Evolutionary conservation across 1,140 invertebrate species (phyloP).

Genomic region (Tetragnatha versicolor): DNA sequence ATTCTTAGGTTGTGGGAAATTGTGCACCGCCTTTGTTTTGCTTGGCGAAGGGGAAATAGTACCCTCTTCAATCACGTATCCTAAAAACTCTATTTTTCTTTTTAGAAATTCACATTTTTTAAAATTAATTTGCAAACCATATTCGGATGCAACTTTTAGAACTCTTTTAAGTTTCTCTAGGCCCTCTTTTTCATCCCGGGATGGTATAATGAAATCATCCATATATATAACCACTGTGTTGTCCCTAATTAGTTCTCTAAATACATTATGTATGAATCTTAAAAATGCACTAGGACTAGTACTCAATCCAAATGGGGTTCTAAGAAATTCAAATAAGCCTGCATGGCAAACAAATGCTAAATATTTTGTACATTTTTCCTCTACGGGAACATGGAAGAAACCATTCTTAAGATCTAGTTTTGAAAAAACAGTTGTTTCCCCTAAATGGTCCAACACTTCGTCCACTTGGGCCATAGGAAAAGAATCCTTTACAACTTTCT

Average conservation of each 20-base stretch:
- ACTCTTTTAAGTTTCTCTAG: slow-evolving; percentile 38
- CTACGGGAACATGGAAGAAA: slow-evolving; percentile 40
- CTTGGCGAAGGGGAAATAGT: neutral
- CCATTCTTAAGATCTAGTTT: slow-evolving; percentile 48
- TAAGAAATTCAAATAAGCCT: slow-evolving; percentile 37
- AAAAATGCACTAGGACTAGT: slow-evolving; percentile 60
- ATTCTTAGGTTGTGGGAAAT: slow-evolving; percentile 56
- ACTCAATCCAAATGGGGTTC: slow-evolving; percentile 59
- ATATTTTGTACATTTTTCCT: slow-evolving; percentile 26
- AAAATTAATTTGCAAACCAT: slow-evolving; percentile 15
- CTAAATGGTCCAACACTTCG: slow-evolving; percentile 10
- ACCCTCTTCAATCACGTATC: neutral
- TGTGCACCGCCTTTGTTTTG: slow-evolving; percentile 23
- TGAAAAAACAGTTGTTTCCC: slow-evolving; percentile 22
- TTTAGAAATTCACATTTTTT: slow-evolving; percentile 24
- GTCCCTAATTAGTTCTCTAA: slow-evolving; percentile 24
- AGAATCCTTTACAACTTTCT: neutral
- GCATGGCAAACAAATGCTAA: slow-evolving; percentile 37
- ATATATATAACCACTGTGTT: slow-evolving; percentile 56
- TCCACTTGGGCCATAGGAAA: slow-evolving; percentile 1
- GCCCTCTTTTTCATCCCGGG: neutral
- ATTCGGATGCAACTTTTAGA: slow-evolving; percentile 6
- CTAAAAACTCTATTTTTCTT: slow-evolving; percentile 35
- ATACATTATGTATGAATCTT: slow-evolving; percentile 58
- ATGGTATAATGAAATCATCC: slow-evolving; percentile 58